Evolutionary conservation across 1,140 invertebrate genomes (phyloP).

Genomic region (Aphelinus certus): DNA sequence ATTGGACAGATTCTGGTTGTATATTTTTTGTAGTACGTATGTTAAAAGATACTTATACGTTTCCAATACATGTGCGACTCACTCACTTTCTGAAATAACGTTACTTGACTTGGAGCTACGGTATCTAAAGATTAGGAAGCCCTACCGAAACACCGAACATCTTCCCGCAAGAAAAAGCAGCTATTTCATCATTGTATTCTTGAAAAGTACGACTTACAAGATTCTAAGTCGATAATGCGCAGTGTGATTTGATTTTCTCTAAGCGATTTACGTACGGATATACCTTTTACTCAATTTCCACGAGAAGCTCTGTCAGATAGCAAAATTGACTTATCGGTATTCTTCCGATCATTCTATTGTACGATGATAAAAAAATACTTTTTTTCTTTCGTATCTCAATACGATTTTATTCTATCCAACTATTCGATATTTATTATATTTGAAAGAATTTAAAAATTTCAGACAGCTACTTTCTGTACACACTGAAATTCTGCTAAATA

Average conservation of each 20-base stretch:
- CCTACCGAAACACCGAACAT: not conserved
- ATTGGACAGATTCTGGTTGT: no score
- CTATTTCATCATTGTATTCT: slow-evolving; percentile 29
- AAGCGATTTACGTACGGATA: not conserved
- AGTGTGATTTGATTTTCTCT: slow-evolving; percentile 5
- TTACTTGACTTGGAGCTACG: not conserved
- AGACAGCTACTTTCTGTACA: no score
- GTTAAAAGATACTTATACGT: not conserved
- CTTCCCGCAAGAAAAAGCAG: slow-evolving; percentile 22
- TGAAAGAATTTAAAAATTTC: no score
- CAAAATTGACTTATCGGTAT: no score
- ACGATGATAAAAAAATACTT: no score
- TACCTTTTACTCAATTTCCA: no score
- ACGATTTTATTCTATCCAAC: no score
- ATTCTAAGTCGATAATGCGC: slow-evolving; percentile 27
- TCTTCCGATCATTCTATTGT: no score
- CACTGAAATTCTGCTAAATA: no score
- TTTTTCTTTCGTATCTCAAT: no score
- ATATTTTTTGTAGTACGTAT: not conserved
- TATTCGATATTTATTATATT: no score
- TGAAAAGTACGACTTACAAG: slow-evolving; percentile 4
- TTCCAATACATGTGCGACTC: not conserved
- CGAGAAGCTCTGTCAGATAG: no score
- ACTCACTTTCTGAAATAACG: slow-evolving; percentile 13
- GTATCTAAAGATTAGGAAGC: slow-evolving; percentile 29